Base-by-base conservation (phyloP, 2,797 vertebrate species). In the Glyptemys insculpta region DNA sequence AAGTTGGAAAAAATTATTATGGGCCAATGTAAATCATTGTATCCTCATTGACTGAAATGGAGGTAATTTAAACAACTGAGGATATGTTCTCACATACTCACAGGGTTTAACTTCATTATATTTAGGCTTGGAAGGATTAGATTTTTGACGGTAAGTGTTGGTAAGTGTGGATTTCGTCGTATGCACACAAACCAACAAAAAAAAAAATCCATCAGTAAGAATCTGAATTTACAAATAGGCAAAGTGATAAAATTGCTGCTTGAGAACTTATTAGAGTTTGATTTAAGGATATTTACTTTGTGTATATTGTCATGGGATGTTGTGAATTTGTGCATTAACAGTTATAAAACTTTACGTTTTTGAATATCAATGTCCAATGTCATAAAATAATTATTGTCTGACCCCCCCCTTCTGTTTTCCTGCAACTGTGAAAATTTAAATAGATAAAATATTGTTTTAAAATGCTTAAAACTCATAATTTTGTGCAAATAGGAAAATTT, bases 1-100 rank as follows among this genome's bases (percentile, higher is more conserved):
- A 76, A 27, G 14, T 12, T 8, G 23, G 37, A 34, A 3, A n/a
- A 62, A 56, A 31, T 44, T 31, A 41, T 47, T 7, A 15, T 8
- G 47, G 88, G 53, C 18, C 15, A 0, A 47, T n/a, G 72, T 47
- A 44, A 19, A 25, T 29, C 0, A 0, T 81, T 9, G 2, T 9
- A 16, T 68, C 79, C 8, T 72, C 41, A 54, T 4, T 1, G 5
- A 15, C 37, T 19, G 65, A 59, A 53, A 3, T 4, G 7, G 78
- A 5, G 29, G 34, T 76, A 29, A 76, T 47, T 27, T 47, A 76
- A 44, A 14, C 44, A 76, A 57, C 57, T 41, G 87, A 65, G 37
- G 6, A 4, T 62, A 79, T 19, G 65, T 1, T 62, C 79, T 49
- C 68, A 31, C 3, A 1, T 56, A n/a, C 47, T 31, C 76, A 11